Conservation (phyloP, 2,888 invertebrate species). For the Scaptomyza caliginosa region DNA sequence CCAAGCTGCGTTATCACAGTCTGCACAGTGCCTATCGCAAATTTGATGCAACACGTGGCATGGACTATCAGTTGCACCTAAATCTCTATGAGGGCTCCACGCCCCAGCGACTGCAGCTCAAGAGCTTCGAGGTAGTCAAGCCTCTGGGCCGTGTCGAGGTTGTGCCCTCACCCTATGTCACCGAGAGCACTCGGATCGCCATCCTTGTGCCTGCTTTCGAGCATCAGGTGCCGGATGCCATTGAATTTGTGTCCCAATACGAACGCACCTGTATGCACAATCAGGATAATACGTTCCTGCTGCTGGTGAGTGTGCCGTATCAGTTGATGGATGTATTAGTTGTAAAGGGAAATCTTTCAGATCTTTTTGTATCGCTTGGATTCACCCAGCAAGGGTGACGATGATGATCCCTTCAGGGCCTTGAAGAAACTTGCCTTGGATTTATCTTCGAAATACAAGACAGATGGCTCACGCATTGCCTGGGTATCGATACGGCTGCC, state of each 20-base stretch:
- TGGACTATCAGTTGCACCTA: constrained; percentile 93
- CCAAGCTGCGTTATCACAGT: constrained; percentile 85
- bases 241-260: constrained; percentile 90
- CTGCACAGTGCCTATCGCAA: constrained; percentile 89
- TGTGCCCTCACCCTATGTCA: constrained; percentile 96
- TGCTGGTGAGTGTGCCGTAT: constrained; percentile 86
- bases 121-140: constrained; percentile 91
- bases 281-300: constrained; percentile 91
- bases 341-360: constrained; percentile 67
- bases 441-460: constrained; percentile 87
- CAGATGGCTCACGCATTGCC: constrained; percentile 88
- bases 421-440: constrained; percentile 88
- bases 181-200: constrained; percentile 93
- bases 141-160: constrained; percentile 95
- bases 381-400: constrained; percentile 87
- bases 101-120: constrained; percentile 81
- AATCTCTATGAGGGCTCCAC: constrained; percentile 85
- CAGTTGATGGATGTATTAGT: background rate
- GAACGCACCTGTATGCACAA: constrained; percentile 89
- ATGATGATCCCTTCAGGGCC: constrained; percentile 87
- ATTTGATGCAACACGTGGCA: constrained; percentile 93
- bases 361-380: constrained; percentile 88
- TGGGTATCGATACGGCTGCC: constrained; percentile 89
- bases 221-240: constrained; percentile 85
- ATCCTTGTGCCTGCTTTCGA: constrained; percentile 90